Evolutionary conservation across 2,113 vertebrate genomes (phyloP).

Genomic region (Cyanoderma ruficeps): DNA sequence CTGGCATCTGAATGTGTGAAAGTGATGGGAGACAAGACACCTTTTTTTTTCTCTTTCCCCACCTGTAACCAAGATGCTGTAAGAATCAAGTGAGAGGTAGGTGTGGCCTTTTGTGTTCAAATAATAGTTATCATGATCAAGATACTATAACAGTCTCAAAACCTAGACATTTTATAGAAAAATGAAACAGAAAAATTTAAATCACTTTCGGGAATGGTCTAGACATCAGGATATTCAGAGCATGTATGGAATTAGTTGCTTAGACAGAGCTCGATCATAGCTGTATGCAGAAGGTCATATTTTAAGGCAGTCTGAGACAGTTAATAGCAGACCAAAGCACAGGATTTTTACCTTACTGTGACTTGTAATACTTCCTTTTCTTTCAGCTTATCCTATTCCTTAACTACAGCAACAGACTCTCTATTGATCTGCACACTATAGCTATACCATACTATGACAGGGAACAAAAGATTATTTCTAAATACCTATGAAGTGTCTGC

Average conservation of each 20-base stretch:
- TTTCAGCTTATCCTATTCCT: not conserved
- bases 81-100: not conserved
- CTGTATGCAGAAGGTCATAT: not conserved
- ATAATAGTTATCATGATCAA: not conserved
- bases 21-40: not conserved
- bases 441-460: not conserved
- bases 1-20: not conserved
- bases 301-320: not conserved
- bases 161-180: not conserved
- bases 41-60: not conserved
- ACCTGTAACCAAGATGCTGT: fast-evolving
- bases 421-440: not conserved
- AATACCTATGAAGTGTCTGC: not conserved
- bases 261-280: not conserved
- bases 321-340: not conserved
- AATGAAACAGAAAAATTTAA: not conserved
- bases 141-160: not conserved
- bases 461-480: not conserved
- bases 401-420: not conserved
- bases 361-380: not conserved
- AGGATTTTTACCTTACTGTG: not conserved
- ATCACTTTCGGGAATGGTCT: not conserved
- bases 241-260: not conserved
- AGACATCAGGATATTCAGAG: not conserved
- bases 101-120: not conserved